phyloP scores from a whole-genome alignment of 2,113 vertebrate genomes.

The Emydocephalus ijimae region DNA sequence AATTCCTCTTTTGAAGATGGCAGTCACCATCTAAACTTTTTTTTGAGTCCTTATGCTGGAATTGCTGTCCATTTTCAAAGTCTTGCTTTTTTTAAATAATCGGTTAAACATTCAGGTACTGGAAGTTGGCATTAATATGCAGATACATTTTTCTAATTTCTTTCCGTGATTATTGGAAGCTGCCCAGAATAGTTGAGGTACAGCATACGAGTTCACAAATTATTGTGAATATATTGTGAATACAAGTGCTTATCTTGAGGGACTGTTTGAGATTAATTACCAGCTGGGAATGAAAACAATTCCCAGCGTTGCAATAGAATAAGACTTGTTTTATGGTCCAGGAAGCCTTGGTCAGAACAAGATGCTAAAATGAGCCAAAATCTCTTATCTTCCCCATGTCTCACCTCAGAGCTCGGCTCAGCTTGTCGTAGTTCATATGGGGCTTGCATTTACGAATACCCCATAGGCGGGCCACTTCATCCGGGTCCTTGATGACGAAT shows the following conservation, averaged over 20 bases:
- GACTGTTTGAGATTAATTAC: too few relatives aligned
- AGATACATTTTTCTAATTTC: background rate
- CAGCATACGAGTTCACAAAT: background rate
- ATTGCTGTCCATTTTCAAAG: background rate
- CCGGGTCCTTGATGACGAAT: conserved; percentile 90
- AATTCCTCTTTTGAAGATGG: background rate
- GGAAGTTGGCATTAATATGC: background rate
- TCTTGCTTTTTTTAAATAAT: background rate
- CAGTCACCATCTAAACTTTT: too few relatives aligned
- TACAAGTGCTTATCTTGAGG: too few relatives aligned
- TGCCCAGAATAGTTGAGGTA: background rate
- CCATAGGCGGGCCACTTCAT: conserved; percentile 88
- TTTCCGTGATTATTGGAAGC: background rate
- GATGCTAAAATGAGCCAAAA: background rate
- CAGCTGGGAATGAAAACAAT: too few relatives aligned
- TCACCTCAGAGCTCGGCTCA: conserved; percentile 87
- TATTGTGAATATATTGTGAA: background rate
- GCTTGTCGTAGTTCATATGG: conserved; percentile 94
- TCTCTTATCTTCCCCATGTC: background rate
- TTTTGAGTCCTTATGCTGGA: background rate
- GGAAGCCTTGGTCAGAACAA: too few relatives aligned
- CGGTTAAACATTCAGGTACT: background rate
- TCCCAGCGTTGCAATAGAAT: too few relatives aligned
- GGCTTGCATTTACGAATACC: conserved; percentile 88
- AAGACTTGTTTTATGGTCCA: too few relatives aligned